phyloP scores from a whole-genome alignment of 1,140 invertebrate genomes.

The Lepidotrigona ventralis region DNA sequence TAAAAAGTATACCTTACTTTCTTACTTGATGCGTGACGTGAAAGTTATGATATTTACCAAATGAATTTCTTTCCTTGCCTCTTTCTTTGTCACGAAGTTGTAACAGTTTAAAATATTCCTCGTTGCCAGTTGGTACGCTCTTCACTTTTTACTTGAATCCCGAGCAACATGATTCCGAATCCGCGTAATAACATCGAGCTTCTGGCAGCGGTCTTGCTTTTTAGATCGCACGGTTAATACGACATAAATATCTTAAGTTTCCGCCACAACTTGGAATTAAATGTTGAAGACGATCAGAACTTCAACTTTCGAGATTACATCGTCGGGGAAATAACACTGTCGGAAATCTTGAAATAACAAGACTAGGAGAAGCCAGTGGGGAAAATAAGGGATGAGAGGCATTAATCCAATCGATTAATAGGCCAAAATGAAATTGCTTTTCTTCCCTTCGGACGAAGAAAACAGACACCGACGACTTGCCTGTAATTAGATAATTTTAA shows the following conservation, averaged over 20 bases:
- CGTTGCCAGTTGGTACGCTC: no score
- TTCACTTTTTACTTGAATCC: no score
- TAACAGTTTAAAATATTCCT: no score
- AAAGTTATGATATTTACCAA: no score
- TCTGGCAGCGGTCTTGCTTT: no score
- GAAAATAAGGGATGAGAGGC: not conserved
- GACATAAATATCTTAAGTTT: not conserved
- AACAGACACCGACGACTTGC: not conserved
- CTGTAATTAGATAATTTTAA: not conserved
- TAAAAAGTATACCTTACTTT: no score
- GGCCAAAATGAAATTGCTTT: not conserved
- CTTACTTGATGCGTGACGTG: no score
- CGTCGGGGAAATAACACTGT: not conserved
- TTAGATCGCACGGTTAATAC: no score
- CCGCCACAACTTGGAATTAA: not conserved
- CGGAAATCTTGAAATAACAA: not conserved
- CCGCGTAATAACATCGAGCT: not conserved
- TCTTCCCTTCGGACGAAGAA: not conserved
- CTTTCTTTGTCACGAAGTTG: no score
- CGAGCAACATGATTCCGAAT: not conserved
- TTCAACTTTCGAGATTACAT: not conserved
- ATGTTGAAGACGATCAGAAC: not conserved
- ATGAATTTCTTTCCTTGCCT: no score
- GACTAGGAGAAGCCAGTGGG: not conserved
- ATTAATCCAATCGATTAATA: not conserved